Evolutionary conservation across 2,888 invertebrate species (phyloP), one percentile per base, ranked within the genome.

Genomic region (Lepetodrilus schrolli): DNA sequence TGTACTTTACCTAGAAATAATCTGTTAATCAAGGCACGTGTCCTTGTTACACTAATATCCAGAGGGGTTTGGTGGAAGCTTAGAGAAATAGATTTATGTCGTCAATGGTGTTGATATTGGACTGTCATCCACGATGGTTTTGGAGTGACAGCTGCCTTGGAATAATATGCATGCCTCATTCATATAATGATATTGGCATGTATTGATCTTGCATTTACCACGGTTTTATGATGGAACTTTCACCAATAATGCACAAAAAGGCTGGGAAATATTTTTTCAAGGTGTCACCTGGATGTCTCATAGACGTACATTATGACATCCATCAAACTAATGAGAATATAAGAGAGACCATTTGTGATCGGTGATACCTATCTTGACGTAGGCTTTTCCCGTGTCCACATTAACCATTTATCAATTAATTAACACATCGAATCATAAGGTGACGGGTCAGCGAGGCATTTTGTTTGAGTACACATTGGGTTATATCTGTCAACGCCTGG

Each of bases 161-260:
- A n/a, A n/a, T n/a, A n/a, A 23, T 58, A 58, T 58, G 26, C 17
- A 58, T 58, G 30, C 58, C 4, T n/a, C 23, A 43, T 43, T 43
- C 51, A 51, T 23, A 26, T 20, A 23, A 30, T n/a, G 30, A 30
- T 34, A 23, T 2, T 58, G 17, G 48, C 30, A 58, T 23, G 13
- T 58, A 58, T 58, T 30, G 58, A 58, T 58, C 58, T 30, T 58
- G 17, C 34, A 58, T 58, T 58, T 58, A 34, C 30, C 58, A 58
- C 4, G 58, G n/a, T n/a, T n/a, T n/a, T n/a, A n/a, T n/a, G n/a
- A 26, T 58, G 30, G 34, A 30, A 34, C 30, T 34, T 34, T 30
- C 58, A 7, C 7, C 43, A 43, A 17, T 26, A 17, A 17, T 30
- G 26, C n/a, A 17, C 30, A 20, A 48, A 48, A 58, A 58, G 23